Evolutionary conservation across 1,140 invertebrate species (phyloP).

Genomic region (Ditylenchus dipsaci): DNA sequence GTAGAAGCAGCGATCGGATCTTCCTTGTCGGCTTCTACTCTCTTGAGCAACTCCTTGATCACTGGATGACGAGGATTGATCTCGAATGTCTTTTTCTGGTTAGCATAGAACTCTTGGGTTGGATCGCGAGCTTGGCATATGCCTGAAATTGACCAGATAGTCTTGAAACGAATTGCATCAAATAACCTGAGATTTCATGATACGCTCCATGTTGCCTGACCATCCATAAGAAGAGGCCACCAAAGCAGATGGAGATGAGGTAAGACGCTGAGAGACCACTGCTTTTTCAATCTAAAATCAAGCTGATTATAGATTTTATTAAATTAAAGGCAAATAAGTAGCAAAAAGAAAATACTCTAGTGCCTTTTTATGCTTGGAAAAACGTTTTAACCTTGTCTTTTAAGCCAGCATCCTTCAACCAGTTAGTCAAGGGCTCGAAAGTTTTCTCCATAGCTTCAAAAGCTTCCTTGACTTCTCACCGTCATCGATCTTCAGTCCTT

Average conservation of each 20-base stretch:
- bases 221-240: constrained; percentile 91
- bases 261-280: constrained; percentile 79
- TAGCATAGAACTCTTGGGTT: constrained; percentile 80
- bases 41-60: constrained; percentile 79
- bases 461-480: constrained; percentile 75
- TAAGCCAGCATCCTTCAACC: constrained; percentile 79
- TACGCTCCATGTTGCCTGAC: constrained; percentile 98
- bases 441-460: constrained; percentile 74
- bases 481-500: constrained; percentile 79
- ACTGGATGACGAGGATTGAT: constrained; percentile 95
- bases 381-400: constrained; percentile 77
- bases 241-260: constrained; percentile 86
- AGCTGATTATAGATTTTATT: too few relatives aligned
- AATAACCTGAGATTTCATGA: constrained; percentile 76
- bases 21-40: constrained; percentile 72
- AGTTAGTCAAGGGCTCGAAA: constrained; percentile 84
- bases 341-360: too few relatives aligned
- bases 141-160: constrained; percentile 61
- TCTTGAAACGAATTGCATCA: background rate
- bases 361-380: too few relatives aligned
- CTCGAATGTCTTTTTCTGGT: constrained; percentile 94
- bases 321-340: too few relatives aligned
- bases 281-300: constrained; percentile 70
- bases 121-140: constrained; percentile 88
- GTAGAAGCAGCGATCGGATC: constrained; percentile 79